These are phyloP conservation scores for Zygothrica quintamaculata DNA, from an alignment of 2,888 invertebrate species.

Conservation along the genomic window DNA sequence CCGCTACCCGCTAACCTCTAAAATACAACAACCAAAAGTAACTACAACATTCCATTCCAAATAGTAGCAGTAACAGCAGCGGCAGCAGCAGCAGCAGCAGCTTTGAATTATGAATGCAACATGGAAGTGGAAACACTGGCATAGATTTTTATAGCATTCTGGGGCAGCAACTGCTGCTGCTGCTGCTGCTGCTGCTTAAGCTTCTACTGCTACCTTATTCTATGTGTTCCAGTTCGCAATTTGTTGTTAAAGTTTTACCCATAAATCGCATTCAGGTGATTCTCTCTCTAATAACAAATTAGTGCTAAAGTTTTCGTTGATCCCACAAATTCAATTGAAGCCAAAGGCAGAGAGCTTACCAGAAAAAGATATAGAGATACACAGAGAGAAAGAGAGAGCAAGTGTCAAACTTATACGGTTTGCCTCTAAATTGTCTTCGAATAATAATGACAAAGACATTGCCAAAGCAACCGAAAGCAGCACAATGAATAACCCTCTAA, in stretches of 20 bases:
- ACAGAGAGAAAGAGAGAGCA: not conserved
- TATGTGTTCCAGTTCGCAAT: conserved; percentile 32
- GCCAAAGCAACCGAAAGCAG: conserved; percentile 14
- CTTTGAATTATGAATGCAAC: conserved; percentile 73
- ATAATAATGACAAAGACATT: conserved; percentile 13
- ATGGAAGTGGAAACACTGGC: conserved; percentile 52
- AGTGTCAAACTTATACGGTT: not conserved
- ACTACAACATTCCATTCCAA: conserved; percentile 26
- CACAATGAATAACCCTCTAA: conserved; percentile 32
- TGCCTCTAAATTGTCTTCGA: not conserved
- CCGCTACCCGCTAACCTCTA: not conserved
- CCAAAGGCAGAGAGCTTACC: not conserved
- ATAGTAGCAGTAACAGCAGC: not conserved
- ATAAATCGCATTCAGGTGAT: conserved; percentile 49
- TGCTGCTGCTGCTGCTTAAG: conserved; percentile 1
- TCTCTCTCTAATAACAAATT: conserved; percentile 55
- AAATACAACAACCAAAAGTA: conserved; percentile 28
- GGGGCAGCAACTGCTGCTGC: conserved; percentile 28
- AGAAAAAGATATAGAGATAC: not conserved
- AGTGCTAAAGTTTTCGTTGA: conserved; percentile 40
- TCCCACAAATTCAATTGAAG: conserved; percentile 33
- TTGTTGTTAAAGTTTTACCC: conserved; percentile 55
- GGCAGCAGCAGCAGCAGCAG: not conserved
- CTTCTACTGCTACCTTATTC: not conserved
- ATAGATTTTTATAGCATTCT: conserved; percentile 59